A percentile compares a stretch with the other conserved stretches of the same genome.
These are phyloP conservation scores for Ammodytes dubius DNA, from an alignment of 2,113 vertebrate species.

Conservation along the genomic window DNA sequence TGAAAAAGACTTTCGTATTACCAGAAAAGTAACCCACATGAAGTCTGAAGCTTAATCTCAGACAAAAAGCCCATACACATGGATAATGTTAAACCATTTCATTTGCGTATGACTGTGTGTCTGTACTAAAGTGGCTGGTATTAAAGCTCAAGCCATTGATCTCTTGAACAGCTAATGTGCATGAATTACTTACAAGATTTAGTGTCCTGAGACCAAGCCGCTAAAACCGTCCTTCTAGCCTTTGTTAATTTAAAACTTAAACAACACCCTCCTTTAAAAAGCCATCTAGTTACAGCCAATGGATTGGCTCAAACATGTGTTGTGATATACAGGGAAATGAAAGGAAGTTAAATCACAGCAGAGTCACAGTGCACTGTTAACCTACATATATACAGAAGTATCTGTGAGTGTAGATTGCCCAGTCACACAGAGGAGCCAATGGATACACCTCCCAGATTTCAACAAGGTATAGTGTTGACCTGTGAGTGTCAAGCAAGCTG, in stretches of 20 bases:
- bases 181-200: neutral
- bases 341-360: no score
- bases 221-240: neutral
- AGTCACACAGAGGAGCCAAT: no score
- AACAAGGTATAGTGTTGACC: no score
- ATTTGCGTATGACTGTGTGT: slow-evolving; percentile 11
- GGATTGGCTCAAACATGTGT: no score
- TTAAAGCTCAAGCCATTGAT: slow-evolving; percentile 21
- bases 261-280: no score
- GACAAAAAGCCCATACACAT: slow-evolving; percentile 31
- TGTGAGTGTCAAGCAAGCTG: no score
- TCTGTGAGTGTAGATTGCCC: no score
- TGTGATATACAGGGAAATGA: no score
- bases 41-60: slow-evolving; percentile 48
- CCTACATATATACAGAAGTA: no score
- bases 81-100: slow-evolving; percentile 7
- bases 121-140: neutral
- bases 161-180: neutral
- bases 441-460: no score
- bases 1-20: slow-evolving; percentile 53
- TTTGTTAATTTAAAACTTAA: neutral
- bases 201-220: neutral
- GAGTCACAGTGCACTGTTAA: no score
- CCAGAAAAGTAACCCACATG: slow-evolving; percentile 31
- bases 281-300: no score